Conservation (phyloP, 92 coral and sea anemone genomes). For the Desmophyllum pertusum region DNA sequence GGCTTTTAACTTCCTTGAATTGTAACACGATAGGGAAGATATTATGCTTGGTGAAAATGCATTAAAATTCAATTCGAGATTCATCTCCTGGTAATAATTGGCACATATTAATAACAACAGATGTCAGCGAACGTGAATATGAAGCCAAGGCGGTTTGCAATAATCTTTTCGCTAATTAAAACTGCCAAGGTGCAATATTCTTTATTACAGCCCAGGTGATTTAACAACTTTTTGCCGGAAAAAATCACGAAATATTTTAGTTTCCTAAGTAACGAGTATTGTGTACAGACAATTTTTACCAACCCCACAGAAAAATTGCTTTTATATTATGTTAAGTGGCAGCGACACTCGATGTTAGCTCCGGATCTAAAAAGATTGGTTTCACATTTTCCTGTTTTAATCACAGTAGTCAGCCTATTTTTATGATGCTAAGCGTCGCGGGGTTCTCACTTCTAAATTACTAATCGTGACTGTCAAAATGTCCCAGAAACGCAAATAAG, state of each 20-base stretch:
- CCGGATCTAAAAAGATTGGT: not conserved
- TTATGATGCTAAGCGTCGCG: not conserved
- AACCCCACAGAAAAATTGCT: not conserved
- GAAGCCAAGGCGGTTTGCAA: too few relatives aligned
- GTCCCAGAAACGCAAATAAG: not conserved
- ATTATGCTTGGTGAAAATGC: too few relatives aligned
- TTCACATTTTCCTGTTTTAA: not conserved
- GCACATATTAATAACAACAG: not conserved
- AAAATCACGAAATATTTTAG: not conserved
- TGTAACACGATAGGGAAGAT: too few relatives aligned
- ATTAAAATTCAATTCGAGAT: not conserved
- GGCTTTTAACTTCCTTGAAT: too few relatives aligned
- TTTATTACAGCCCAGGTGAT: not conserved
- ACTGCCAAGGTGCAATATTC: not conserved
- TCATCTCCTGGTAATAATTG: not conserved
- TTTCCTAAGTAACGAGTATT: not conserved
- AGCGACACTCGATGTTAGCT: not conserved
- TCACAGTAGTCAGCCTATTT: not conserved
- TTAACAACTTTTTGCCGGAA: not conserved
- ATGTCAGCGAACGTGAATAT: too few relatives aligned
- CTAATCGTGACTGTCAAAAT: constrained; percentile 16
- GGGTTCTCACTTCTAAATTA: not conserved
- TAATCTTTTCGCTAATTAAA: not conserved
- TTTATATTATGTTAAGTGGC: not conserved
- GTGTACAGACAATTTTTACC: not conserved